These are phyloP conservation scores for Lucifuga dentata DNA, from an alignment of 2,113 vertebrate genomes.

Conservation along the genomic window DNA sequence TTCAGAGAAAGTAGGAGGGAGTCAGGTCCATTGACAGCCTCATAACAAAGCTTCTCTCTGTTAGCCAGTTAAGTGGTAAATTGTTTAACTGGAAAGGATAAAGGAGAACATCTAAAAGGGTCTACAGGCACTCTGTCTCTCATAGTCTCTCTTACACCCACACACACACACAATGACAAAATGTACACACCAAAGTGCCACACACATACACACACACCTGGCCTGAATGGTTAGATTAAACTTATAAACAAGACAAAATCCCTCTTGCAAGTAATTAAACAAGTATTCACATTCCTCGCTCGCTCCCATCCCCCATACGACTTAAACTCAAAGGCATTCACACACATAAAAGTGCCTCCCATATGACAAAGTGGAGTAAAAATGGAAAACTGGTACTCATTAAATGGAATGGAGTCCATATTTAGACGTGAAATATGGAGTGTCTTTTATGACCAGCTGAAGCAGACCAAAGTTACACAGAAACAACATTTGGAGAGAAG, in stretches of 20 bases:
- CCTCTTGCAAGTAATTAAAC: conserved; percentile 35
- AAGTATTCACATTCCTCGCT: conserved; percentile 7
- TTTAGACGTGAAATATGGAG: conserved; percentile 49
- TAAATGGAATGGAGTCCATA: conserved; percentile 39
- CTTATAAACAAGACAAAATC: conserved; percentile 37
- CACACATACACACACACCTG: not conserved
- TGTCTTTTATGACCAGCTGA: conserved; percentile 33
- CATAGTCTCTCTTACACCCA: conserved; percentile 1
- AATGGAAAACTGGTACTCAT: conserved; percentile 30
- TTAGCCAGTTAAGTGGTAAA: conserved; percentile 31
- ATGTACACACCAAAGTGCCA: too few species aligned
- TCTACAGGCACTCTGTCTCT: not conserved
- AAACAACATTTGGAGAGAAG: not conserved
- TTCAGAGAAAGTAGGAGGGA: conserved; percentile 2
- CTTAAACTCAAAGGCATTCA: conserved; percentile 1
- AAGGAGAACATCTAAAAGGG: conserved; percentile 7
- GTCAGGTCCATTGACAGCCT: not conserved
- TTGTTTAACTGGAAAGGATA: conserved; percentile 37
- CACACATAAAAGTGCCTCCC: conserved; percentile 36
- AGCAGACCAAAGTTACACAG: conserved; percentile 3
- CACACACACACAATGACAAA: conserved; percentile 4
- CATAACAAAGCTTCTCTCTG: conserved; percentile 28
- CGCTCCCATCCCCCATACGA: conserved; percentile 1
- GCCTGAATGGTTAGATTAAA: conserved; percentile 13
- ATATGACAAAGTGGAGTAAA: conserved; percentile 31